phyloP scores from a whole-genome alignment of 2,888 invertebrate species.

The Rotaria magnacalcarata region DNA sequence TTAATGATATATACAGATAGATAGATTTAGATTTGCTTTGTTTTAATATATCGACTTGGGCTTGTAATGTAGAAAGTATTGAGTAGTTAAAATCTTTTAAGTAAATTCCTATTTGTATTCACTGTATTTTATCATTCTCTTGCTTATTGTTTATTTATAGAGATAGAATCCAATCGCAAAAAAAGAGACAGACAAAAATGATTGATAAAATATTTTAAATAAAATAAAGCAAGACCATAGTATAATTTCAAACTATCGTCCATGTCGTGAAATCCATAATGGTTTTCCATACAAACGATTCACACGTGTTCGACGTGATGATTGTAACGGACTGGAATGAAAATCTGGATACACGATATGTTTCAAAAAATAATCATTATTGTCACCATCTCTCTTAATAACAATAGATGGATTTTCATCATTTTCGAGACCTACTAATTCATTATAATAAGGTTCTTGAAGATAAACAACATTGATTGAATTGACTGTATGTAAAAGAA shows the following conservation, averaged over 20 bases:
- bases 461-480: not conserved
- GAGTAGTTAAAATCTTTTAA: too few species aligned
- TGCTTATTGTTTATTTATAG: too few species aligned
- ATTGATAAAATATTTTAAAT: not conserved
- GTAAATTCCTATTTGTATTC: too few species aligned
- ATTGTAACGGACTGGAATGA: constrained; percentile 2
- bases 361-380: not conserved
- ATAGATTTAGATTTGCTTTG: too few species aligned
- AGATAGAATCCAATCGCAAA: too few species aligned
- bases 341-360: not conserved
- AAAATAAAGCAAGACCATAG: too few species aligned
- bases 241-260: not conserved
- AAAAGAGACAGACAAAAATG: not conserved
- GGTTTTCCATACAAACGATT: constrained; percentile 28
- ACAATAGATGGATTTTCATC: not conserved
- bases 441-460: not conserved
- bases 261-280: constrained; percentile 27
- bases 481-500: not conserved
- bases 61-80: too few species aligned
- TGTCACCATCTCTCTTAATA: too few species aligned
- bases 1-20: too few species aligned
- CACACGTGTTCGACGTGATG: constrained; percentile 4
- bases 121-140: too few species aligned
- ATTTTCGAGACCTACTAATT: too few species aligned
- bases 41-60: too few species aligned